These are phyloP conservation scores for Oryzias sinensis DNA, from an alignment of 2,797 vertebrate genomes.

Conservation along the genomic window DNA sequence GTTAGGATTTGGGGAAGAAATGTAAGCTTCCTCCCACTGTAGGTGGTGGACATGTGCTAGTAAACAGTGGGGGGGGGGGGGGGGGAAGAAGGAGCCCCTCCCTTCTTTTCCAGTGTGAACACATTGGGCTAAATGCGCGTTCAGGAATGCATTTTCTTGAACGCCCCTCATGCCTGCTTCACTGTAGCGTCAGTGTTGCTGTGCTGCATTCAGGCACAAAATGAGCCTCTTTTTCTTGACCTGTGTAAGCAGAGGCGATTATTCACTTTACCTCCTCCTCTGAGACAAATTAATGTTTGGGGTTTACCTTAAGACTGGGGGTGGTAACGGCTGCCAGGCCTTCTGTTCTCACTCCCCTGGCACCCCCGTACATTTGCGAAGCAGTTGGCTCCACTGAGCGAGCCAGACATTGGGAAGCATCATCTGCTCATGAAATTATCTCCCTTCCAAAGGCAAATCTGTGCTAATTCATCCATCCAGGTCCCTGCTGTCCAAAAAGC, in stretches of 20 bases:
- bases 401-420: slow-evolving; percentile 68
- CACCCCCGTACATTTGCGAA: slow-evolving; percentile 65
- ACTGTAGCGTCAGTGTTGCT: slow-evolving; percentile 21
- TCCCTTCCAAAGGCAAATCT: slow-evolving; percentile 66
- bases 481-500: slow-evolving; percentile 62
- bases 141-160: no score
- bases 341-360: slow-evolving; percentile 64
- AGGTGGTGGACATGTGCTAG: no score
- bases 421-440: slow-evolving; percentile 66
- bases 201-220: slow-evolving; percentile 28
- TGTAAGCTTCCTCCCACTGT: no score
- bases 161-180: neutral
- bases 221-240: slow-evolving; percentile 36
- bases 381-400: slow-evolving; percentile 59
- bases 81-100: no score
- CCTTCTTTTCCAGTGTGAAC: no score
- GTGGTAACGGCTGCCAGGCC: slow-evolving; percentile 61
- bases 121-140: no score
- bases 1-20: no score
- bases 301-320: slow-evolving; percentile 33
- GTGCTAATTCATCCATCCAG: slow-evolving; percentile 67
- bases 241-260: slow-evolving; percentile 46
- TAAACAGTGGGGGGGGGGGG: no score
- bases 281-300: slow-evolving; percentile 38
- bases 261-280: slow-evolving; percentile 53